phyloP scores from a whole-genome alignment of 2,113 vertebrate genomes.

The Pteropus alecto region DNA sequence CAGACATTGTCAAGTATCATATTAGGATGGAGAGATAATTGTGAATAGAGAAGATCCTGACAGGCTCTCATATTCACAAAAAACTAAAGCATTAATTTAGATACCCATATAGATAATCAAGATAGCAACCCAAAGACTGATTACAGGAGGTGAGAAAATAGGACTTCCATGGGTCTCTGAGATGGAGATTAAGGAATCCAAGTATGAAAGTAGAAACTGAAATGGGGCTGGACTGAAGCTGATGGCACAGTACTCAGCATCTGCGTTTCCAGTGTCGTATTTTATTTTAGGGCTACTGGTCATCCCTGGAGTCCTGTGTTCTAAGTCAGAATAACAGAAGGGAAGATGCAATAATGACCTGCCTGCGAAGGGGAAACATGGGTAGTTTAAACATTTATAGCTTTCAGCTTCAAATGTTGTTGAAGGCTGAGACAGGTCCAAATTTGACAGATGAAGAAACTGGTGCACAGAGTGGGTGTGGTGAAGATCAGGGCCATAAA shows the following conservation, averaged over 20 bases:
- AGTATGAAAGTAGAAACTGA: background rate
- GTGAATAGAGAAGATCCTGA: background rate
- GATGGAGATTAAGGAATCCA: background rate
- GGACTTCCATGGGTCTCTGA: background rate
- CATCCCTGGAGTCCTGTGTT: background rate
- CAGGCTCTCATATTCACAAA: accelerated
- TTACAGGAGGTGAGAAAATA: background rate
- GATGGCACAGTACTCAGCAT: background rate
- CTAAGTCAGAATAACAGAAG: background rate
- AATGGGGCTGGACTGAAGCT: background rate
- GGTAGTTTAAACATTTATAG: background rate
- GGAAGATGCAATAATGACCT: background rate
- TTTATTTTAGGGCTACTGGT: background rate
- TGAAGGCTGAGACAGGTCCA: background rate
- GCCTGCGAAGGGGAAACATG: background rate
- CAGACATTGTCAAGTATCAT: background rate
- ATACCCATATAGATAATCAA: background rate
- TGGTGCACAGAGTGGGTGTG: background rate
- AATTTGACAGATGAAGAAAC: background rate
- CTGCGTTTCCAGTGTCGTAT: background rate
- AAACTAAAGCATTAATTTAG: background rate
- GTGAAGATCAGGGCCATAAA: background rate
- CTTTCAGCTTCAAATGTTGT: background rate
- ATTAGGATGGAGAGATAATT: background rate
- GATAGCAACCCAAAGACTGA: background rate